Base-by-base conservation (phyloP, 2,888 invertebrate genomes). In the Luffia ferchaultella region DNA sequence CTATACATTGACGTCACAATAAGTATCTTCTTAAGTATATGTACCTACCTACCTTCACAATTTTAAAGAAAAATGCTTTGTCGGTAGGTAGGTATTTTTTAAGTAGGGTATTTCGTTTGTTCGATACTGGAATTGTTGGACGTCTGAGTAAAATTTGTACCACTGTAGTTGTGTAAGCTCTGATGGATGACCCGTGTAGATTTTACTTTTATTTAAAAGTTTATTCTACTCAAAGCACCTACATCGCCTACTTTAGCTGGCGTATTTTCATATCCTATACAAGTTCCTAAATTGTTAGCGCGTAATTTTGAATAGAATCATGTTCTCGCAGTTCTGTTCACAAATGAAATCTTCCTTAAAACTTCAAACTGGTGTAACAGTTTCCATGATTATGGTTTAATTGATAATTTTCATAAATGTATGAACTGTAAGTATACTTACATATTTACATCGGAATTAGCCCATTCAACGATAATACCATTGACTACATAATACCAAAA, bases 401-500 rank as follows among this genome's bases (percentile, higher is more conserved):
- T 46, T 58, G 54, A 52, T 63, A 66, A 16, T 62, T 58, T 47
- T 72, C 65, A 50, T 59, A 62, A 1, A 65, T 60, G 51, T 64
- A 78, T 1, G 76, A 76, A 53, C 60, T 71, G 50, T 60, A 78
- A 53, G 60, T 71, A 49, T n/a, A n/a, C n/a, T n/a, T 60, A 78
- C 17, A 40, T 65, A 45, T 12, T 2, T 70, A 65, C 42, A 18
- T 16, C 17, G 69, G 55, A 15, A 49, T 44, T 44, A 59, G 45
- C 2, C 18, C 41, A 49, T 70, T 73, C 70, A 18, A 75, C 53
- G 19, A 79, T 59, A 2, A 73, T 55, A 1, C 60, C 63, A 51
- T 78, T 75, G 3, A 64, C 66, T 60, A 62, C 72, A 51, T 70
- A 65, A 54, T 67, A 77, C 77, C 78, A 77, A 30, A 73, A 60